Evolutionary conservation across 2,888 invertebrate genomes (phyloP).

Genomic region (Lepidochitona cinerea): DNA sequence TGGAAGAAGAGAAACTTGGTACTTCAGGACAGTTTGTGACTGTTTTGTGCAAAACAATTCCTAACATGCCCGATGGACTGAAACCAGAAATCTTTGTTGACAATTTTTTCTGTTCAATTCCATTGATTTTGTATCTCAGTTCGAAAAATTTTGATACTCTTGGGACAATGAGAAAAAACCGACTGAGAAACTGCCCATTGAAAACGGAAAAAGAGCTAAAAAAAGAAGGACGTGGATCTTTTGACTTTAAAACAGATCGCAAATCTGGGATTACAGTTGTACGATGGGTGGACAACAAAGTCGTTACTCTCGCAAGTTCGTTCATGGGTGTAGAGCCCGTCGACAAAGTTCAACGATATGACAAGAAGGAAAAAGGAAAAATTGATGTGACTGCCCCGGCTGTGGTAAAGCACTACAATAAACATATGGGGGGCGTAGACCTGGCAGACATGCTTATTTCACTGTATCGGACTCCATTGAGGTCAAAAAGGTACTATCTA

Average conservation of each 20-base stretch:
- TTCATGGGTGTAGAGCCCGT: neutral
- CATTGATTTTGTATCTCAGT: neutral
- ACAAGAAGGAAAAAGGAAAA: neutral
- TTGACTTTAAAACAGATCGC: neutral
- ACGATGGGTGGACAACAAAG: neutral
- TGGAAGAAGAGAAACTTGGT: neutral
- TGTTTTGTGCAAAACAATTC: neutral
- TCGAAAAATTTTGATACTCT: neutral
- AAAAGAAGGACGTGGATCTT: slow-evolving; percentile 1
- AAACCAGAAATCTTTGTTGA: slow-evolving; percentile 1
- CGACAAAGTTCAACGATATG: neutral
- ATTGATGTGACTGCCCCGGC: neutral
- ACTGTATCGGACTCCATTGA: neutral
- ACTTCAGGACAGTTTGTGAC: neutral
- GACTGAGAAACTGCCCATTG: neutral
- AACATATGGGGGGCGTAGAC: neutral
- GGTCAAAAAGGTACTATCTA: neutral
- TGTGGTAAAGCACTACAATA: slow-evolving; percentile 1
- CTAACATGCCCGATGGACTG: neutral
- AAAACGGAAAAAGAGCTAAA: neutral
- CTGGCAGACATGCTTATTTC: slow-evolving; percentile 3
- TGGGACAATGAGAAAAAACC: neutral
- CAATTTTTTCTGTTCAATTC: slow-evolving; percentile 8
- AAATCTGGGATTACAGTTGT: neutral
- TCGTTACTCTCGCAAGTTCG: neutral